Base-by-base conservation (phyloP, 2,113 vertebrate genomes). In the Notechis scutatus region DNA sequence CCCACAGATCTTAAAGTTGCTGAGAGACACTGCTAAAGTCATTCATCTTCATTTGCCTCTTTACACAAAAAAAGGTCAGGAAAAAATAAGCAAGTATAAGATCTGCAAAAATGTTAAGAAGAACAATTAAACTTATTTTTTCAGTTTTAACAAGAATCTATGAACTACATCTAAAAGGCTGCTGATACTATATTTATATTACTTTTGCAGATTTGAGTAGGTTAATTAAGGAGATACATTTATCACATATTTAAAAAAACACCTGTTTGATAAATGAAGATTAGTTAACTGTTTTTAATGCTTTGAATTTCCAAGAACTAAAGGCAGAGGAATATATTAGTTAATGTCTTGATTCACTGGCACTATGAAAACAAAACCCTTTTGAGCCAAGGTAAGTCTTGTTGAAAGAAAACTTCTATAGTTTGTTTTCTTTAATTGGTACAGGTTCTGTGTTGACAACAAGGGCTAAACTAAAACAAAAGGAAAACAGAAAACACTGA, bases 41-140 rank as follows among this genome's bases (percentile, higher is more conserved):
- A n/a, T 8, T 90, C 94, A 92, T 57, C 85, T 85, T 95, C 92
- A 94, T 87, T 86, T 93, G 92, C 91, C 59, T 91, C 85, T 6
- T 10, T 2, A 87, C 42, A 95, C 86, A 96, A 96, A 85, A 95
- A 95, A 8, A 93, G 96, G 57, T 97, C 97, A 98, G 97, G 97
- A 97, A 98, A 98, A 97, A 97, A 93, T 61, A 97, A 95, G 7
- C 50, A 89, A 69, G n/a, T 34, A 61, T 34, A 9, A 54, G 3
- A 2, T 39, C 47, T 34, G 61, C 18, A n/a, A 3, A 34, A 29
- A 10, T 34, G 50, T 47, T 90, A 47, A 86, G 54, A 23, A 20
- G 47, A 50, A 50, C 64, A 18, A 24, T 20, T 3, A 15, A 6
- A 24, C 5, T 3, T 14, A 5, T 26, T 34, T 42, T 23, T 54